Base-by-base conservation (phyloP, 2,113 vertebrate genomes). In the Campylomormyrus tamandua region DNA sequence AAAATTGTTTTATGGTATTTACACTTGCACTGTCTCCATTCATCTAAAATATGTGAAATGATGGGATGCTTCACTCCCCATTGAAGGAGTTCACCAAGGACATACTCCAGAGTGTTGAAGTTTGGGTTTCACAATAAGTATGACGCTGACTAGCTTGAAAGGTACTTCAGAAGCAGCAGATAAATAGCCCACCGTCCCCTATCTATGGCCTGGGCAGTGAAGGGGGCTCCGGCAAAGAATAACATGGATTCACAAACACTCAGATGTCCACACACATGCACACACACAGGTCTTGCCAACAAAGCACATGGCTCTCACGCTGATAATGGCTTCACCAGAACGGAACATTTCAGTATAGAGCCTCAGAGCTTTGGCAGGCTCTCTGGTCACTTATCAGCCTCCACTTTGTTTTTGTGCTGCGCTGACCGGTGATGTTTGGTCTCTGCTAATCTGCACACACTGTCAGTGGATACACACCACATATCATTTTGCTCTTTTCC, bases 151-250 rank as follows among this genome's bases (percentile, higher is more conserved):
- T 91, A 89, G 87, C 70, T 70, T 50, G 89, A 89, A 90, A 88
- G 6, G 87, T 90, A 90, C 88, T 92, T 93, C 91, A 92, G 45
- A 86, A 92, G 92, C 87, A 58, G 48, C 42, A 90, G 92, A 93
- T 93, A 92, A 92, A 92, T 90, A 90, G 42, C 88, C 49, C 90
- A 84, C 49, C 88, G 42, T 91, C 91, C 90, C 90, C 74, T 87
- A 35, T 90, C 53, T 48, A 42, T 45, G 86, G 56, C 56, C 66
- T 89, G 53, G 15, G 74, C 3, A 8, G 24, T 66, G 15, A 17
- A 13, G 50, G 50, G 52, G 52, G 17, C 5, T 56, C 52, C 53
- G 1, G 53, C 53, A 56, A 56, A 21, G 53, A 21, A 56, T 56
- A 56, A 56, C 53, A 56, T 56, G 24, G 58, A 66, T 66, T 66